These are phyloP conservation scores for Enhydra lutris DNA, from an alignment of 2,113 vertebrate species.

Conservation along the genomic window DNA sequence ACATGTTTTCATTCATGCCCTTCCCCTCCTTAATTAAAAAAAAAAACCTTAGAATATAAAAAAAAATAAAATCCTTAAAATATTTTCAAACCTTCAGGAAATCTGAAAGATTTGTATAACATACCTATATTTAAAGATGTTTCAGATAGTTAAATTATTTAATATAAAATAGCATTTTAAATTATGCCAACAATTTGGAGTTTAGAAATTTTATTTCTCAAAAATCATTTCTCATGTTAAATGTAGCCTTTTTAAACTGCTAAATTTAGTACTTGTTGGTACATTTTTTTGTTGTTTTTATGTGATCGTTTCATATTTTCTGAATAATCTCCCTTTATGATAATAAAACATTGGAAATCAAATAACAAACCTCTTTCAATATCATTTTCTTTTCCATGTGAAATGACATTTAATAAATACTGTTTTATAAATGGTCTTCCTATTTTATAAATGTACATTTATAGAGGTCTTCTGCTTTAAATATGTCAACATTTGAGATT, in stretches of 20 bases:
- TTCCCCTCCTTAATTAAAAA: background rate
- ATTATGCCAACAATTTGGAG: background rate
- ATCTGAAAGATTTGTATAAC: background rate
- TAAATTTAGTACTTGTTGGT: background rate
- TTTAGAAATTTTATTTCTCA: constrained; percentile 29
- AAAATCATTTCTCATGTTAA: background rate
- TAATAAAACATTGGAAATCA: constrained; percentile 8
- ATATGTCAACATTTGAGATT: background rate
- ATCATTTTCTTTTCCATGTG: background rate
- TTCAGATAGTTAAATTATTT: background rate
- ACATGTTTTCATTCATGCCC: background rate
- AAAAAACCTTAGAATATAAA: background rate
- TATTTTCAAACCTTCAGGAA: background rate
- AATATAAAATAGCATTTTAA: background rate
- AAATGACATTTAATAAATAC: constrained; percentile 29
- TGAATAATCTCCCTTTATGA: background rate
- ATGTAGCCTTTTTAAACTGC: background rate
- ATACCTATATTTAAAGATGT: background rate
- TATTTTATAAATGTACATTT: background rate
- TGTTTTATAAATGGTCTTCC: background rate
- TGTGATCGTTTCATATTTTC: constrained; percentile 9
- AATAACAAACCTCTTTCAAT: background rate
- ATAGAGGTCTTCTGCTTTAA: background rate
- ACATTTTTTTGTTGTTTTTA: background rate
- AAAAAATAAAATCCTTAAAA: background rate